Evolutionary conservation across 2,113 vertebrate species (phyloP), one percentile per base, ranked within the genome.

Genomic region (Epinephelus lanceolatus): DNA sequence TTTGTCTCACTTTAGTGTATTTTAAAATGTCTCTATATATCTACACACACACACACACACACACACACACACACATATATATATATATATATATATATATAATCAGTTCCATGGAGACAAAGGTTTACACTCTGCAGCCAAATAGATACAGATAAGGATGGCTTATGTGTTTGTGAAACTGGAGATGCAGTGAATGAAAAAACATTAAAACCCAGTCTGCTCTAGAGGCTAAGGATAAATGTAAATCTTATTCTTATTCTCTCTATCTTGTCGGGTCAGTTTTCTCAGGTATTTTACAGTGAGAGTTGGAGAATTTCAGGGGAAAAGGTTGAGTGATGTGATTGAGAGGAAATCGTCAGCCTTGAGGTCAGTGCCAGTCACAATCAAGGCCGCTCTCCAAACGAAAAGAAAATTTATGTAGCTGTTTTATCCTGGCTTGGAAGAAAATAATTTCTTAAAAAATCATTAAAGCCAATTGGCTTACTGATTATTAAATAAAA

Each of bases 281-380:
- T 73, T 61, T 42, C 52, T 53, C 19, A 21, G 9, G 4, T 45
- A 13, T 59, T 78, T 73, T 52, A 19, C 6, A 33, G 40, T 52
- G 6, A 55, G 52, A 71, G 57, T 15, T 72, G 15, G 53, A 60
- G 47, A 59, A 53, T 71, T 68, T 60, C 5, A 30, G 33, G 23
- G 55, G 18, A 11, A 47, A 57, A 56, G 9, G 14, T 69, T 52
- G 30, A 74, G 12, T 45, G 51, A 45, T 82, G 75, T 23, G 55
- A 51, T 61, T 78, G 17, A 81, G 33, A 72, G 13, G 18, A 62
- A 72, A 42, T 33, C 55, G 19, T 65, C 33, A 56, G 42, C 15
- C 17, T 30, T 0, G 4, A 72, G 53, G 55, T 72, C 79, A 69
- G 74, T 13, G 33, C 33, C 12, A 19, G 72, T n/a, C 17, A 21